Conservation (phyloP, 1,140 invertebrate genomes). For the Heliconius eleuchia region DNA sequence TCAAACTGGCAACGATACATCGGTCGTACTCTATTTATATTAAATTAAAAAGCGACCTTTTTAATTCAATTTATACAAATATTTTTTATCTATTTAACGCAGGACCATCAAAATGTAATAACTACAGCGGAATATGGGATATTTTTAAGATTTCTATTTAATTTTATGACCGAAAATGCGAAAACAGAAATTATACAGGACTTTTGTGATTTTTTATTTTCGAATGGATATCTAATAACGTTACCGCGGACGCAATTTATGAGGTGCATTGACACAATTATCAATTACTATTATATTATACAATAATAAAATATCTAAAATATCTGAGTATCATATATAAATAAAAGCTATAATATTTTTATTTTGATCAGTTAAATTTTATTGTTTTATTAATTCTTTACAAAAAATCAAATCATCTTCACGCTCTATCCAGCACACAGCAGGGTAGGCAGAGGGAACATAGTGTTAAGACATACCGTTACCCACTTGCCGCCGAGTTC, state of each 20-base stretch:
- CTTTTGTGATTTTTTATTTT: constrained; percentile 62
- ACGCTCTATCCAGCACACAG: too few species aligned
- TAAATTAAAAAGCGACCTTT: too few species aligned
- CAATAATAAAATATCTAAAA: background rate
- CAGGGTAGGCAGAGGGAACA: too few species aligned
- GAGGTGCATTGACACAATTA: constrained; percentile 45
- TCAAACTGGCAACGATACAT: too few species aligned
- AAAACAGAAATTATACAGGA: constrained; percentile 44
- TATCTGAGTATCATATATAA: background rate
- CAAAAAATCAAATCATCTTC: too few species aligned
- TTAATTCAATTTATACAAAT: too few species aligned
- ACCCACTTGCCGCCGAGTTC: too few species aligned
- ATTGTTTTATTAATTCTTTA: too few species aligned
- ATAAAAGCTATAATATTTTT: background rate
- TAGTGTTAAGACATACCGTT: too few species aligned
- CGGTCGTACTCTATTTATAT: too few species aligned
- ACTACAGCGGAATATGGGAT: constrained; percentile 61
- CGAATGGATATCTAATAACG: constrained; percentile 60
- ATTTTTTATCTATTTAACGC: background rate
- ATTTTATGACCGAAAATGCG: constrained; percentile 50
- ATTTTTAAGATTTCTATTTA: constrained; percentile 62
- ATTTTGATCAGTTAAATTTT: background rate
- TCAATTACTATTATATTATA: background rate
- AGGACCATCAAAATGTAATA: constrained; percentile 64
- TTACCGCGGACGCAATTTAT: constrained; percentile 61